Percentiles rank a stretch among this genome's conserved stretches.
phyloP scores from a whole-genome alignment of 2,113 vertebrate species.

The Oceanites oceanicus region DNA sequence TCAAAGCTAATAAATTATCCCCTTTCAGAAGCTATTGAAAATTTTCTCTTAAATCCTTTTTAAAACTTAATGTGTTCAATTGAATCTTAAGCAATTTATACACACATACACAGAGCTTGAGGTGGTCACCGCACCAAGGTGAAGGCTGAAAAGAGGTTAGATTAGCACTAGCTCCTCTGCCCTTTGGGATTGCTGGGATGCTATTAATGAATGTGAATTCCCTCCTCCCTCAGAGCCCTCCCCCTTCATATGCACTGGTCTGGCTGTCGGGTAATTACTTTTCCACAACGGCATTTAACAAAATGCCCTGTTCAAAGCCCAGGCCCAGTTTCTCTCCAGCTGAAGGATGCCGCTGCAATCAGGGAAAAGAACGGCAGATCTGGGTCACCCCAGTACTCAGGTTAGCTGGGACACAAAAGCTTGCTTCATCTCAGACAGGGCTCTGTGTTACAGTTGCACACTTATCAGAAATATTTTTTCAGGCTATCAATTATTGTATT shows the following conservation, averaged over 20 bases:
- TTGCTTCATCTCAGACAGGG: constrained; percentile 48
- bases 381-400: constrained; percentile 58
- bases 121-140: constrained; percentile 80
- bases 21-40: constrained; percentile 78
- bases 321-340: constrained; percentile 80
- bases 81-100: constrained; percentile 76
- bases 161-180: constrained; percentile 76
- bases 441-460: constrained; percentile 38
- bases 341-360: constrained; percentile 69
- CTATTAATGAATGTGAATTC: constrained; percentile 88
- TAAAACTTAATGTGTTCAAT: constrained; percentile 76
- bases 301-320: constrained; percentile 82
- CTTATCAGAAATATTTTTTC: constrained; percentile 75
- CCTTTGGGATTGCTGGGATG: constrained; percentile 78
- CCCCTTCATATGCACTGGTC: constrained; percentile 41
- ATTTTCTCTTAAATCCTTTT: constrained; percentile 77
- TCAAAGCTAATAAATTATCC: constrained; percentile 80
- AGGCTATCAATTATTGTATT: constrained; percentile 81
- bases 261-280: constrained; percentile 89
- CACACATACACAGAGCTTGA: constrained; percentile 66
- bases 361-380: constrained; percentile 67
- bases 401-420: constrained; percentile 69
- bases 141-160: constrained; percentile 86
- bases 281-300: constrained; percentile 88
- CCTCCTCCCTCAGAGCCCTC: constrained; percentile 65